phyloP scores from a whole-genome alignment of 1,140 invertebrate species.

The Atta colombica region DNA sequence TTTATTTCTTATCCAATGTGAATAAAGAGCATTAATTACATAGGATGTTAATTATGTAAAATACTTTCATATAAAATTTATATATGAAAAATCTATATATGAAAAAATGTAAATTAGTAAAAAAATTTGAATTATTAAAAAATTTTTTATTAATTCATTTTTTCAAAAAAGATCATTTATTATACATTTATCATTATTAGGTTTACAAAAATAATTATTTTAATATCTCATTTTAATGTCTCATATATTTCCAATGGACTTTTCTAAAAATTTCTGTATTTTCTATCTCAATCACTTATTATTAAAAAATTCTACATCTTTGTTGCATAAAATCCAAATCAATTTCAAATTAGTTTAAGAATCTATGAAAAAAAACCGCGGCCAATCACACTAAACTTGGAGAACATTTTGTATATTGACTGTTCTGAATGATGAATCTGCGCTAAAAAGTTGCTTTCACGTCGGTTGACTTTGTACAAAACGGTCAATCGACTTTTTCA shows the following conservation, averaged over 20 bases:
- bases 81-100: no score
- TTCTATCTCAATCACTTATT: background rate
- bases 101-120: no score
- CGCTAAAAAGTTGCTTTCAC: slow-evolving; percentile 17
- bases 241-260: background rate
- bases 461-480: slow-evolving; percentile 50
- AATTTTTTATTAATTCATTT: background rate
- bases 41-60: background rate
- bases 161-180: background rate
- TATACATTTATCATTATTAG: background rate
- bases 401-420: background rate
- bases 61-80: background rate
- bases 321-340: slow-evolving; percentile 17
- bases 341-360: background rate
- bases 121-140: no score
- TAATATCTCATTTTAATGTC: background rate
- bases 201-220: background rate
- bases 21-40: background rate
- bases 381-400: background rate
- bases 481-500: slow-evolving; percentile 53
- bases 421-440: slow-evolving; percentile 1
- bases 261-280: background rate
- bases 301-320: background rate
- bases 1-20: background rate
- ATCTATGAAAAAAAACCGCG: background rate